Evolutionary conservation across 2,797 vertebrate genomes (phyloP).

Genomic region (Rhabdomys pumilio): DNA sequence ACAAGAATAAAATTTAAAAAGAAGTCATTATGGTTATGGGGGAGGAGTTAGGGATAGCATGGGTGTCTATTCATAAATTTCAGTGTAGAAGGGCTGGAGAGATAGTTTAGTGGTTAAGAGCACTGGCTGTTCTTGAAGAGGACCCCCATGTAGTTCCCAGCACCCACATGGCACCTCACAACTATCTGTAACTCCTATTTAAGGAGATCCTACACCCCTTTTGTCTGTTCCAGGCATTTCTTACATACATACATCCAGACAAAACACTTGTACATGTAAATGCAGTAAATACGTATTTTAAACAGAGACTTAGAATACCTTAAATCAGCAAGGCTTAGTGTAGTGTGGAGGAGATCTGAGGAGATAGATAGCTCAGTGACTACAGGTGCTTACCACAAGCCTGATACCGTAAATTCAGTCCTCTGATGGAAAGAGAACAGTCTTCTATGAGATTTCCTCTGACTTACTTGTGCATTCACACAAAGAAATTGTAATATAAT

Average conservation of each 20-base stretch:
- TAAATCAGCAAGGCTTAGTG: conserved; percentile 39
- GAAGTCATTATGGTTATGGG: neutral
- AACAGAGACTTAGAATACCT: conserved; percentile 27
- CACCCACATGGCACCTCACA: neutral
- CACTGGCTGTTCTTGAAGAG: neutral
- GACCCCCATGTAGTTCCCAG: neutral
- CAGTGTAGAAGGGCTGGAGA: conserved; percentile 1
- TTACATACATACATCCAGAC: neutral
- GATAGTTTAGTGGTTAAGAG: neutral
- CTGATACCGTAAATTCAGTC: neutral
- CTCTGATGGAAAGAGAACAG: neutral
- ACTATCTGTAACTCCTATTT: neutral
- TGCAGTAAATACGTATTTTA: neutral
- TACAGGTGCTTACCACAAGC: neutral
- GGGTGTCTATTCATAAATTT: conserved; percentile 12
- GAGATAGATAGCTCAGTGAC: neutral
- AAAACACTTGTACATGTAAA: neutral
- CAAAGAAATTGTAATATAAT: neutral
- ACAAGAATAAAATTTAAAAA: conserved; percentile 1
- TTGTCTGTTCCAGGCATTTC: neutral
- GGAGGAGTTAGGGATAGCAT: neutral
- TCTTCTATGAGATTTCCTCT: neutral
- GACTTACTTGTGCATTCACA: neutral
- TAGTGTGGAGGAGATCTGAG: neutral
- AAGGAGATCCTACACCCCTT: neutral